These are phyloP conservation scores for Tringa solitaria DNA, from an alignment of 2,113 vertebrate species.

Conservation along the genomic window DNA sequence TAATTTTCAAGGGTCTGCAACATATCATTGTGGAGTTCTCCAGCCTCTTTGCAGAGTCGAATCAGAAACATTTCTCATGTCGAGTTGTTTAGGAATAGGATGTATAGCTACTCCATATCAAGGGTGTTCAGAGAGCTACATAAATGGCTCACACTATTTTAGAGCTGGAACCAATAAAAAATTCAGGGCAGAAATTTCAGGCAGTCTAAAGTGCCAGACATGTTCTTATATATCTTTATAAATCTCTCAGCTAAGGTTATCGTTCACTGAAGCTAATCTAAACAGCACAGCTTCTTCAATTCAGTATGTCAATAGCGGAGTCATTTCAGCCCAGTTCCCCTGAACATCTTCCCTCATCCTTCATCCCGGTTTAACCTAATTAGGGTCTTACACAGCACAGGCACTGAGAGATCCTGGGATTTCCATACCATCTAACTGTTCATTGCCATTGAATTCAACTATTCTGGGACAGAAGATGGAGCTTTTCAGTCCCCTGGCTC, in stretches of 20 bases:
- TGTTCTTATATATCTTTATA: not conserved
- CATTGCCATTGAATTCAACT: not conserved
- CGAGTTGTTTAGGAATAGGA: not conserved
- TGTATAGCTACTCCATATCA: not conserved
- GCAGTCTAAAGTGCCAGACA: not conserved
- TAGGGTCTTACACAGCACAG: not conserved
- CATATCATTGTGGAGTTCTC: not conserved
- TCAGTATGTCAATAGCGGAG: not conserved
- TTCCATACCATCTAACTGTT: not conserved
- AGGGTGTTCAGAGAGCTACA: not conserved
- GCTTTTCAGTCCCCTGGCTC: not conserved
- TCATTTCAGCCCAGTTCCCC: not conserved
- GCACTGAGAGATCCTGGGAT: not conserved
- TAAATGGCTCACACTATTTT: not conserved
- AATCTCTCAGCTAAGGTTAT: not conserved
- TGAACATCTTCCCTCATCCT: not conserved
- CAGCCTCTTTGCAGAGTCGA: not conserved
- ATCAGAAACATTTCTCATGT: not conserved
- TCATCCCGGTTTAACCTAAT: not conserved
- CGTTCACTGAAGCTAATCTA: not conserved
- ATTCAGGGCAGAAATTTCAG: not conserved
- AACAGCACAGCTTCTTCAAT: not conserved
- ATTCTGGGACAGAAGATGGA: not conserved
- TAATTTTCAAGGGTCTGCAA: not conserved
- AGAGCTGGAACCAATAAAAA: slow-evolving; percentile 4